These are phyloP conservation scores for Callospermophilus lateralis DNA, from an alignment of 2,113 vertebrate species.

Conservation along the genomic window DNA sequence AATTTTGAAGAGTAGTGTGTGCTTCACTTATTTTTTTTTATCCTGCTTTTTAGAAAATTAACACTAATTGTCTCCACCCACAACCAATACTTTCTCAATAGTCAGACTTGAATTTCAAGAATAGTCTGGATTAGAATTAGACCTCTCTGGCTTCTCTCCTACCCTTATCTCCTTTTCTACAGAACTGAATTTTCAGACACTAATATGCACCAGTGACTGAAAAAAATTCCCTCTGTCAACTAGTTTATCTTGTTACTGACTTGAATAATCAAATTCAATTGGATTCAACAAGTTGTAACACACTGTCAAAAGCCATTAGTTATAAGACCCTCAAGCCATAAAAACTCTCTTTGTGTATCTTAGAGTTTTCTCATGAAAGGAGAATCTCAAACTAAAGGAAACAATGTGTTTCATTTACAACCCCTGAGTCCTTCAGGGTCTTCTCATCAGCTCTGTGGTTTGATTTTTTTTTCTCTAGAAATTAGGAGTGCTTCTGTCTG, in stretches of 20 bases:
- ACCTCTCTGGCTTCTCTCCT: conserved; percentile 5
- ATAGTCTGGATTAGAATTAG: conserved; percentile 31
- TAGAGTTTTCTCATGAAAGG: conserved; percentile 67
- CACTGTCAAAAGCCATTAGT: conserved; percentile 79
- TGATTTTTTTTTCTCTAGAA: conserved; percentile 36
- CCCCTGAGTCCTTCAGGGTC: background rate
- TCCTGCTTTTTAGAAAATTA: background rate
- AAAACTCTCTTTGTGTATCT: conserved; percentile 68
- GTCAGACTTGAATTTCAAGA: conserved; percentile 45
- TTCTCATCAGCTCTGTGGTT: background rate
- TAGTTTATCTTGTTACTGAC: conserved; percentile 76
- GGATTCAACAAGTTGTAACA: conserved; percentile 77
- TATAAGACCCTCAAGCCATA: conserved; percentile 39
- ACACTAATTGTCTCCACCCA: background rate
- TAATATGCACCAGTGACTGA: conserved; percentile 68
- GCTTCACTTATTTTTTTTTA: background rate
- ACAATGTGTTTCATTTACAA: conserved; percentile 57
- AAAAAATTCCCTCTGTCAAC: conserved; percentile 64
- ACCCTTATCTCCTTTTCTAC: conserved; percentile 19
- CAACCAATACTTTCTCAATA: background rate
- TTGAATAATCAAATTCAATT: conserved; percentile 78
- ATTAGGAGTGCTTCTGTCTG: conserved; percentile 25
- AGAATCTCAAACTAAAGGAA: conserved; percentile 65
- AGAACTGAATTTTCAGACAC: conserved; percentile 66
- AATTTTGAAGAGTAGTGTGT: background rate